Base-by-base conservation (phyloP, 92 coral and sea anemone species). In the Zoanthus solanderi region DNA sequence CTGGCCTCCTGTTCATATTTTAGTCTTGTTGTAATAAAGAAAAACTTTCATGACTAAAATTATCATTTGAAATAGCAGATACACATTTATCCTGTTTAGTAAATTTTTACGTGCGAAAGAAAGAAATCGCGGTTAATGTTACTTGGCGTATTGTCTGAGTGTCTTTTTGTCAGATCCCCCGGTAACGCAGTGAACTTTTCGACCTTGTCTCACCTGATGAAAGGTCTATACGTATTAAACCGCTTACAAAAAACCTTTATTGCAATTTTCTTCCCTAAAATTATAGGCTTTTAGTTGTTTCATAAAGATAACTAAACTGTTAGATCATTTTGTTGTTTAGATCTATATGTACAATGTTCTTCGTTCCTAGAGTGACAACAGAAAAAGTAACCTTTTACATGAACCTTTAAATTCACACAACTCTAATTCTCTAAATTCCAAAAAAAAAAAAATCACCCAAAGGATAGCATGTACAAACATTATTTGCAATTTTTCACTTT, bases 1-100 rank as follows among this genome's bases (percentile, higher is more conserved):
- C 82, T 77, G 82, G n/a, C 53, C 4, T 46, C 29, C 48, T 77
- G 68, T 77, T 77, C 29, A 10, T 15, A 47, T 45, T 14, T 56
- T 29, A 77, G n/a, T 52, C 42, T 11, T 52, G 16, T 29, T 29
- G 47, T 6, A 30, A 56, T 30, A 34, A 2, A 15, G 10, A 77
- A 18, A 16, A 52, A 77, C 53, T 29, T 29, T 77, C 66, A 8
- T 28, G 47, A 77, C 23, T 9, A 29, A 12, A 14, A 52, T 54
- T 31, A 56, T 6, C 9, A 16, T 54, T 56, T 77, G 13, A 3
- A 16, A 2, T 29, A 53, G 63, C 37, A 6, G 30, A 12, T 13
- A 77, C 66, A 28, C 34, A 23, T 77, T 17, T 54, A 54, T 31
- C 48, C 29, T 77, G 31, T 53, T 50, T 52, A 17, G 29, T 77